phyloP scores from a whole-genome alignment of 2,113 vertebrate genomes.

The Panurus biarmicus region DNA sequence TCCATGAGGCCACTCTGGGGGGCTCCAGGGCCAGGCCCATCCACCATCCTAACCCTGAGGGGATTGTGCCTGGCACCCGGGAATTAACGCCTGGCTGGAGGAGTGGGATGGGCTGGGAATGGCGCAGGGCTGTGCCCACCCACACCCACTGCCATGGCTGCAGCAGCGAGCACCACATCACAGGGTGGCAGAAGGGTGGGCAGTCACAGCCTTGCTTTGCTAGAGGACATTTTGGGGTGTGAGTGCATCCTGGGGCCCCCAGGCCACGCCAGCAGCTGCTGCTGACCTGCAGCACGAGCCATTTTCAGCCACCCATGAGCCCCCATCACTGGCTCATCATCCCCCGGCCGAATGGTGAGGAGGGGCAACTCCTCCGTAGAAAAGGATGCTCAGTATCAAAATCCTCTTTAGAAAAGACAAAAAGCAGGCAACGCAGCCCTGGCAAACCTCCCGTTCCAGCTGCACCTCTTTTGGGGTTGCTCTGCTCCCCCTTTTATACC shows the following conservation, averaged over 20 bases:
- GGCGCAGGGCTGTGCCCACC: neutral
- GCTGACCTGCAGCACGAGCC: neutral
- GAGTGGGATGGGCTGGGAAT: fast-evolving
- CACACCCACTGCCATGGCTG: neutral
- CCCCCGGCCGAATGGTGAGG: fast-evolving
- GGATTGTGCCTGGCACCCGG: fast-evolving
- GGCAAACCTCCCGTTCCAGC: neutral
- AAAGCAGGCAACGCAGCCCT: fast-evolving
- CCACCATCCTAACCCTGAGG: neutral
- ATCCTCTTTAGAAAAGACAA: conserved; percentile 17
- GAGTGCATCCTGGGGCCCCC: neutral
- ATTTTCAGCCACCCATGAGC: neutral
- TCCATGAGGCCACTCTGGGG: fast-evolving
- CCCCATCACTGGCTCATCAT: neutral
- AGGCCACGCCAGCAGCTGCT: fast-evolving
- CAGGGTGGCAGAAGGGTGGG: neutral
- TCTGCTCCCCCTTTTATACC: neutral
- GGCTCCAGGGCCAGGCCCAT: neutral
- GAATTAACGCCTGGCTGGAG: fast-evolving
- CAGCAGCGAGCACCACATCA: neutral
- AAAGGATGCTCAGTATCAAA: conserved; percentile 47
- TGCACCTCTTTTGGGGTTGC: neutral
- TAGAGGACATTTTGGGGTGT: neutral
- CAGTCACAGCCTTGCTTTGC: neutral
- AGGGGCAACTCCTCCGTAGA: neutral